phyloP scores from a whole-genome alignment of 1,140 invertebrate genomes.

The Spodoptera frugiperda region DNA sequence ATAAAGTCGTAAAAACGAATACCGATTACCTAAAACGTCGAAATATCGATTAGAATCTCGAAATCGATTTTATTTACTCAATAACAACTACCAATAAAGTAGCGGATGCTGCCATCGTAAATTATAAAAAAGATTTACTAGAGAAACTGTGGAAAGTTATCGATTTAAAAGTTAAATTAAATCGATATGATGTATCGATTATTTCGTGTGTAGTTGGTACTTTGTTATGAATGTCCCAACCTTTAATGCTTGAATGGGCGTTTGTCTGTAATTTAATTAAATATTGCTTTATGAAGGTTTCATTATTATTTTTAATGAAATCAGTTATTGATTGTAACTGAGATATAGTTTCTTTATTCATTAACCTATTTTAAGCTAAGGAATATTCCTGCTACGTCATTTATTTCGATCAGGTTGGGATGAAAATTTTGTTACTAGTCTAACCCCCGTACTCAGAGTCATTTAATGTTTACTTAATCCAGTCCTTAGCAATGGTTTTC shows the following conservation, averaged over 20 bases:
- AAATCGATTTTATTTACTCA: constrained; percentile 19
- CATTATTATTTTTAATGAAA: too few relatives aligned
- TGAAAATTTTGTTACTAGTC: too few relatives aligned
- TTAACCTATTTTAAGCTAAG: too few relatives aligned
- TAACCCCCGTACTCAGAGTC: too few relatives aligned
- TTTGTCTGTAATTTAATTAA: too few relatives aligned
- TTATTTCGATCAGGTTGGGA: too few relatives aligned
- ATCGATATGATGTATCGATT: constrained; percentile 7
- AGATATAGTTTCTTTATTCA: too few relatives aligned
- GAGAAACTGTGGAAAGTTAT: constrained; percentile 38
- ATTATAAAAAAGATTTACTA: constrained; percentile 19
- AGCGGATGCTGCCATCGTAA: constrained; percentile 37
- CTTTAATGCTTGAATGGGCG: too few relatives aligned
- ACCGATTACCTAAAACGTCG: constrained; percentile 22
- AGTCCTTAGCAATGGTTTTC: too few relatives aligned
- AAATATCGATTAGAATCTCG: constrained; percentile 28
- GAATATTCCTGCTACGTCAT: too few relatives aligned
- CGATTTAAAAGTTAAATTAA: background rate
- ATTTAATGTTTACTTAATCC: too few relatives aligned
- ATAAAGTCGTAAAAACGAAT: constrained; percentile 34
- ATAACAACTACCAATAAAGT: constrained; percentile 26
- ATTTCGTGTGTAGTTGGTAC: background rate
- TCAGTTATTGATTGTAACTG: too few relatives aligned
- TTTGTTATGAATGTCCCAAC: background rate
- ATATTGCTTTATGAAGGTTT: background rate